Evolutionary conservation across 2,113 vertebrate genomes (phyloP).

Genomic region (Syrmaticus mikado): DNA sequence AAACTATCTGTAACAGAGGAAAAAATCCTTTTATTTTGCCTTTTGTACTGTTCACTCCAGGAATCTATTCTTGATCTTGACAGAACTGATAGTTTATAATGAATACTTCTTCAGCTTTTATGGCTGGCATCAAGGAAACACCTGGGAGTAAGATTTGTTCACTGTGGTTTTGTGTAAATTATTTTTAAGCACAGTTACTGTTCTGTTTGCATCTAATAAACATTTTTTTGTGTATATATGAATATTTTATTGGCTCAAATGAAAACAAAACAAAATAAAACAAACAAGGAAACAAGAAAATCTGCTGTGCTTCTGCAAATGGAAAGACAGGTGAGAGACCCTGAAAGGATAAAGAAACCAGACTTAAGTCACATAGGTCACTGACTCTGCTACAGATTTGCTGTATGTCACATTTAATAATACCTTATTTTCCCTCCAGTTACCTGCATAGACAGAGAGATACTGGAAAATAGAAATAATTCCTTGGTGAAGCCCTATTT

Average conservation of each 20-base stretch:
- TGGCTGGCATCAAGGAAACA: slow-evolving; percentile 60
- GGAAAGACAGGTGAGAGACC: neutral
- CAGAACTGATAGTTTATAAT: slow-evolving; percentile 69
- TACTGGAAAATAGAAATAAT: fast-evolving
- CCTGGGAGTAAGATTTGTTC: slow-evolving; percentile 61
- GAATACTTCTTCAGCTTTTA: slow-evolving; percentile 60
- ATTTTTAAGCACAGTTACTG: slow-evolving; percentile 1
- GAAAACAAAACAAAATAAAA: slow-evolving; percentile 21
- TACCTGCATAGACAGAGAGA: neutral
- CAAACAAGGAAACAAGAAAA: slow-evolving; percentile 26
- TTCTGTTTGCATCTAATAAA: slow-evolving; percentile 47
- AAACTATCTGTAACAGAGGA: slow-evolving; percentile 37
- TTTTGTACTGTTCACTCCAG: slow-evolving; percentile 62
- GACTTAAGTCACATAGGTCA: neutral
- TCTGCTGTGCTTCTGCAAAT: neutral
- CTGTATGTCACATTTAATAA: neutral
- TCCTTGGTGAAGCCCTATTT: neutral
- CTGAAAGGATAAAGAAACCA: neutral
- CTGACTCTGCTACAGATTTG: neutral
- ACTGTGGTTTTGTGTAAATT: neutral
- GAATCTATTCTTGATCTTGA: slow-evolving; percentile 67
- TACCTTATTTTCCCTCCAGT: neutral
- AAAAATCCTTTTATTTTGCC: slow-evolving; percentile 55
- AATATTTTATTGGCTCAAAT: slow-evolving; percentile 53
- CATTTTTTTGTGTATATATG: slow-evolving; percentile 35